These are phyloP conservation scores for Marasmarcha lunaedactyla DNA, from an alignment of 2,888 invertebrate genomes.

Conservation along the genomic window DNA sequence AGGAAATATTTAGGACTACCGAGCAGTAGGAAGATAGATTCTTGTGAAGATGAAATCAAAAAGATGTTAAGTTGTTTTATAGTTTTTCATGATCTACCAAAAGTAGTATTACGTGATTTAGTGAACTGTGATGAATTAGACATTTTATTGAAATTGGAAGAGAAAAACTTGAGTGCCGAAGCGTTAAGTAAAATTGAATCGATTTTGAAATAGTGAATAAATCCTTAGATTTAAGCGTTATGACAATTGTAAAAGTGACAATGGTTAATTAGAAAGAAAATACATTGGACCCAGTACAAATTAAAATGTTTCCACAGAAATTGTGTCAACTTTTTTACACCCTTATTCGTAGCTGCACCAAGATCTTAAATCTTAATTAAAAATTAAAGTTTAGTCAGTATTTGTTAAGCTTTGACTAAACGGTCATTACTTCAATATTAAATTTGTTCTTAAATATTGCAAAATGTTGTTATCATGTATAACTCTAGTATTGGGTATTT, in stretches of 20 bases:
- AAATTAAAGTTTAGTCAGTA: too few species aligned
- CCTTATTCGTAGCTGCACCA: too few species aligned
- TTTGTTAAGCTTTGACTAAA: too few species aligned
- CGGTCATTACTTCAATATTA: too few species aligned
- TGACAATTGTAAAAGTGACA: conserved; percentile 33
- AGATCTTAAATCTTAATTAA: too few species aligned
- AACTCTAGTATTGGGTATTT: too few species aligned
- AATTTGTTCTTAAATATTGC: too few species aligned
- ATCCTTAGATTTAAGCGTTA: conserved; percentile 30
- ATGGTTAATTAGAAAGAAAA: too few species aligned
- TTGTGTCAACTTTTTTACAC: too few species aligned
- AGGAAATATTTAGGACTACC: conserved; percentile 62
- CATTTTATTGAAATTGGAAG: conserved; percentile 25
- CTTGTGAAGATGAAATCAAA: conserved; percentile 36
- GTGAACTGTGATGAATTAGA: conserved; percentile 30
- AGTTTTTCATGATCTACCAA: conserved; percentile 71
- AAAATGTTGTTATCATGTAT: too few species aligned
- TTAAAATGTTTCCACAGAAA: too few species aligned
- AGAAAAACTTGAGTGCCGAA: conserved; percentile 22
- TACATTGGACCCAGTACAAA: too few species aligned
- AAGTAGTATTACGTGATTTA: conserved; percentile 30
- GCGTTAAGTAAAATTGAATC: conserved; percentile 26
- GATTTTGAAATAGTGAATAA: conserved; percentile 29
- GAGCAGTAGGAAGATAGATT: conserved; percentile 28
- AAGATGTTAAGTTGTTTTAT: conserved; percentile 64